Base-by-base conservation (phyloP, 1,140 invertebrate genomes). In the Hermetia illucens region DNA sequence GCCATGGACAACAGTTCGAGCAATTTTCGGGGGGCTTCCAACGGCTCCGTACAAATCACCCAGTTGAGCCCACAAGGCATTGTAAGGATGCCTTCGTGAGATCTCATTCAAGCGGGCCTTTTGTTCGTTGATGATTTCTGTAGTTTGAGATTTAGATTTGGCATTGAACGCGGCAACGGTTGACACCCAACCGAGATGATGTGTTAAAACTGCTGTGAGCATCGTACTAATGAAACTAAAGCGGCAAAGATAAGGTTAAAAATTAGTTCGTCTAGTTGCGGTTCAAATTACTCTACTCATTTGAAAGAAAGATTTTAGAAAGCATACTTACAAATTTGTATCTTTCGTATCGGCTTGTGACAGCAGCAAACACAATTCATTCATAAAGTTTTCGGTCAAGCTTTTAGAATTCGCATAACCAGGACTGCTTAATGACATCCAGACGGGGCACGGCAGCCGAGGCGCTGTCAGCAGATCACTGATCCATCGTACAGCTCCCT, bases 121-220 rank as follows among this genome's bases (percentile, higher is more conserved):
- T 36, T 55, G 49, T 33, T 60, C 57, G 9, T 59, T 53, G 6
- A 55, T 1, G 46, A 43, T 13, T 36, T 44, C 42, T 4, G 39
- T 38, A 10, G 45, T 44, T 3, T n/a, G n/a, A n/a, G 42, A 34
- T 0, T 49, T 49, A 25, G 9, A 20, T 13, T 17, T 10, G 21
- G 17, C 13, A 8, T 25, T 36, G 5, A 41, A 38, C 10, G 57
- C 50, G 2, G 57, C 52, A 10, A 87, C 76, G 0, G 83, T 88
- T 17, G 79, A 73, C 34, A 91, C 84, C 89, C 88, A 92, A 2
- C 86, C 84, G 15, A 91, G 68, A 61, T 93, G 89, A 64, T 91
- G 74, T 0, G 85, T 91, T 31, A 92, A 62, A 18, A 92, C 79
- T 39, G 84, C 83, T 4, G 86, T 92, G 17, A 92, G 56, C 36